Evolutionary conservation across 92 coral and sea anemone genomes (phyloP).

Genomic region (Palythoa grandis): DNA sequence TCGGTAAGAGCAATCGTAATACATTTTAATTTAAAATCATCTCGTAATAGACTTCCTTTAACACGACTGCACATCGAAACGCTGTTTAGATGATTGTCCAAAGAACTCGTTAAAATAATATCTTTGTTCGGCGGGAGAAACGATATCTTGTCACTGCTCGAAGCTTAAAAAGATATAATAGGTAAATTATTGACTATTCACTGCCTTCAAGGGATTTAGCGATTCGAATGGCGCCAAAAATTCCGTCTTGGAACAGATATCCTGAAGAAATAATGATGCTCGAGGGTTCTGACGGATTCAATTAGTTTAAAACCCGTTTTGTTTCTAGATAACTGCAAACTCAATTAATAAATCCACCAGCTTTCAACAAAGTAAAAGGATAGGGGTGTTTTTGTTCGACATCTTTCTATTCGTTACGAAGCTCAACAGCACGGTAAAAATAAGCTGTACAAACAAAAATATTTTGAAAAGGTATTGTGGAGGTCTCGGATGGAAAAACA

Average conservation of each 20-base stretch:
- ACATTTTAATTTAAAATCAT: not conserved
- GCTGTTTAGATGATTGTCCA: not conserved
- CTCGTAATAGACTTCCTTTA: not conserved
- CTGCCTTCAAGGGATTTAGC: conserved; percentile 11
- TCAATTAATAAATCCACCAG: not conserved
- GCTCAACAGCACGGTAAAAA: not conserved
- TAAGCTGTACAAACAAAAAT: not conserved
- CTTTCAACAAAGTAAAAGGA: conserved; percentile 11
- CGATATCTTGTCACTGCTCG: not conserved
- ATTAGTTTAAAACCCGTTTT: not conserved
- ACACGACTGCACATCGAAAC: not conserved
- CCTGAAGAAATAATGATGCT: not conserved
- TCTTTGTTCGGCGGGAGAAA: not conserved
- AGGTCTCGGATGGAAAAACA: not conserved
- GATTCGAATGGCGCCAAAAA: not conserved
- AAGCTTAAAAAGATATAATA: not conserved
- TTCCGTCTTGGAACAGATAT: not conserved
- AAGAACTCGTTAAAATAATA: too few species aligned
- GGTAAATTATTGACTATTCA: not conserved
- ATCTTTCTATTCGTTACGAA: not conserved
- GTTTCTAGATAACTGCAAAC: not conserved
- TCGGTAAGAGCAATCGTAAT: not conserved
- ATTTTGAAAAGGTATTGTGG: not conserved
- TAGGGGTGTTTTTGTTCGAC: not conserved
- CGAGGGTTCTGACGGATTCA: not conserved